Base-by-base conservation (phyloP, 1,140 invertebrate species). In the Diachasmimorpha longicaudata region DNA sequence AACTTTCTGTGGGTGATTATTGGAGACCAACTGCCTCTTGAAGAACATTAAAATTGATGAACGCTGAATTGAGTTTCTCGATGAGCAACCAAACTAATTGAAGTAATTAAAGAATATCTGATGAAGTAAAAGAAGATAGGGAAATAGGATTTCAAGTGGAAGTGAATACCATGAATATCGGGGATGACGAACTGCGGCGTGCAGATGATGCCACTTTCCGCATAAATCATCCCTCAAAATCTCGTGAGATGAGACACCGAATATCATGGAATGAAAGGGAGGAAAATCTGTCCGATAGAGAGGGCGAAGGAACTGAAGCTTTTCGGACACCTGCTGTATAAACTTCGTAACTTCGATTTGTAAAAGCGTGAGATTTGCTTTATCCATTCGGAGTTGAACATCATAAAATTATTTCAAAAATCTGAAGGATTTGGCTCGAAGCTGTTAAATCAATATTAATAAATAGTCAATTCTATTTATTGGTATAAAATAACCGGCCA, bases 341-440 rank as follows among this genome's bases (percentile, higher is more conserved):
- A 58, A 58, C 52, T 9, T 21, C 48, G 3, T 21, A 66, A 14
- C 52, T 39, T 63, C 52, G 19, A 55, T 36, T 73, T 31, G 37
- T n/a, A 19, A 42, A 73, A 39, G 25, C 36, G 52, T 42, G 25
- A 63, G 58, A 42, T 5, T 37, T 76, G 21, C n/a, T 21, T 58
- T 79, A 72, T 79, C 42, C 70, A 44, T 31, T 31, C 31, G 31
- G 77, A 39, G 72, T 71, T 79, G 70, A 79, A 79, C 69, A 75
- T 77, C 31, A 36, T 23, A 70, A 79, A 77, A 55, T 71, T 72
- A 48, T 16, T 31, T 37, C 31, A 66, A 37, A 70, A 70, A 70
- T 70, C 36, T 70, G 10, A 42, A 70, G 39, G 11, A 71, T n/a
- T 71, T 23, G 6, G 6, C 13, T 16, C n/a, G 4, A 16, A 58